Conservation (phyloP, 2,113 vertebrate genomes). For the Microcebus murinus region DNA sequence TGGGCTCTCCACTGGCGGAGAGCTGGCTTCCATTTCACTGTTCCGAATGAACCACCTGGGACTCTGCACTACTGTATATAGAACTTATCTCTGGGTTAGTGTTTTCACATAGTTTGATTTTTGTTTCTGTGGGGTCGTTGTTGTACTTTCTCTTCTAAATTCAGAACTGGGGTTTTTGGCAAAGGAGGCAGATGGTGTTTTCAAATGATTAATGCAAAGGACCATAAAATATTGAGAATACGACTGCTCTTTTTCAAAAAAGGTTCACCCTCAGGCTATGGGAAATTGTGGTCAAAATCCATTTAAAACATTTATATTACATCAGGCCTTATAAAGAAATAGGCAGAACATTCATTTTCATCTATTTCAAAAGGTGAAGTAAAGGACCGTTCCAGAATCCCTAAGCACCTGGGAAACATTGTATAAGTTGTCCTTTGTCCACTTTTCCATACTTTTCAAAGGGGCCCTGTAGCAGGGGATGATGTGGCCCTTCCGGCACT, state of each 20-base stretch:
- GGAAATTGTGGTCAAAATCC: slow-evolving; percentile 42
- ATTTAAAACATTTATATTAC: slow-evolving; percentile 9
- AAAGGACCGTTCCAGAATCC: not conserved
- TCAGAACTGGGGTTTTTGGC: slow-evolving; percentile 38
- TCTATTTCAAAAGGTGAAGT: slow-evolving; percentile 8
- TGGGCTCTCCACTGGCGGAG: not conserved
- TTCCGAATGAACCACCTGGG: not conserved
- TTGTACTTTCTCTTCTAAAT: slow-evolving; percentile 42
- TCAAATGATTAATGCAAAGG: slow-evolving; percentile 63
- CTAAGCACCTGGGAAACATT: not conserved
- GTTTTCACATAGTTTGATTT: slow-evolving; percentile 21
- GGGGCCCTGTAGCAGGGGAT: not conserved
- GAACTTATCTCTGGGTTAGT: not conserved
- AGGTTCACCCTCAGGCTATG: not conserved
- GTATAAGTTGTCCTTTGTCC: not conserved
- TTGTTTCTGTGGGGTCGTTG: slow-evolving; percentile 19
- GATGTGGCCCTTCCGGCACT: not conserved
- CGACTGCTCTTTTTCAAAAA: slow-evolving; percentile 46
- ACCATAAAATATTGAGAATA: slow-evolving; percentile 60
- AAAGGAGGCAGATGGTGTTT: slow-evolving; percentile 69
- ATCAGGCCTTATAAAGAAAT: slow-evolving; percentile 2
- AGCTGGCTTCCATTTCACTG: not conserved
- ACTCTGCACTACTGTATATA: not conserved
- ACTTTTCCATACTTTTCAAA: not conserved
- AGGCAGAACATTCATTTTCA: slow-evolving; percentile 41